These are phyloP conservation scores for Pseudois nayaur DNA, from an alignment of 2,113 vertebrate genomes.

Conservation along the genomic window DNA sequence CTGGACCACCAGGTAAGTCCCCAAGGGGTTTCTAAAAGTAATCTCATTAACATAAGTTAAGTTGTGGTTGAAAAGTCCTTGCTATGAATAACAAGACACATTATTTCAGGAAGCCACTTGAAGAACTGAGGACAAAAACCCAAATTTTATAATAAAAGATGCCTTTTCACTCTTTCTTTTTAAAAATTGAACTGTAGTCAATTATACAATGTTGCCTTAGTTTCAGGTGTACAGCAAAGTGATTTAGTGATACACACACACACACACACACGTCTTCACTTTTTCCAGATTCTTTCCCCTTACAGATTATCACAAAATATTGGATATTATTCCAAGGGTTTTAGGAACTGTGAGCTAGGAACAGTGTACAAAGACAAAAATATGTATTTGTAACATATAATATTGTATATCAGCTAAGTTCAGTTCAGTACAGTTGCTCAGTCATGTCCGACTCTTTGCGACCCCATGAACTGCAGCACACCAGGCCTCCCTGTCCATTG, in stretches of 20 bases:
- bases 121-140: background rate
- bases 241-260: background rate
- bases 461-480: background rate
- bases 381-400: background rate
- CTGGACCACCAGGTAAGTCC: background rate
- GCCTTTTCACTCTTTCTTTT: background rate
- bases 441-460: background rate
- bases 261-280: too few species aligned
- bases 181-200: background rate
- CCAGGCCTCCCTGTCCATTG: background rate
- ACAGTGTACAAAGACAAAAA: background rate
- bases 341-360: background rate
- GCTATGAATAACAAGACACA: background rate
- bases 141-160: background rate
- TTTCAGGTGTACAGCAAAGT: background rate
- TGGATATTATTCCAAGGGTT: background rate
- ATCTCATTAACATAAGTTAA: background rate
- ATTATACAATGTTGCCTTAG: background rate
- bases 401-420: background rate
- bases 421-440: background rate
- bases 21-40: background rate
- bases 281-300: background rate
- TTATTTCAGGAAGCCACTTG: background rate
- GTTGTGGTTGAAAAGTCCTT: background rate
- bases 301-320: background rate